Evolutionary conservation across 2,113 vertebrate genomes (phyloP).

Genomic region (Channa argus): DNA sequence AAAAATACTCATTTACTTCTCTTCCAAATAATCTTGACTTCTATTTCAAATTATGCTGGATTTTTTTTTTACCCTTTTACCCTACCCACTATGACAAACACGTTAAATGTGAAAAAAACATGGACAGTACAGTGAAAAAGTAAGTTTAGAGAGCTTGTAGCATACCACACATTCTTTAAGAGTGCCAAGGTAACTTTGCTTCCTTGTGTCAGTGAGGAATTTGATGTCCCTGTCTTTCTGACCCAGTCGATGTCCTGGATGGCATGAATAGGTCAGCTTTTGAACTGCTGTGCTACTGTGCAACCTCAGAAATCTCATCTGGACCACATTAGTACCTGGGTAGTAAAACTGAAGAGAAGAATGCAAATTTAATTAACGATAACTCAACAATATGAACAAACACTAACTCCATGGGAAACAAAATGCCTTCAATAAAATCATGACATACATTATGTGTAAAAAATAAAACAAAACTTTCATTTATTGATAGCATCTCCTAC

Average conservation of each 20-base stretch:
- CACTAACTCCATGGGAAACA: too few species aligned
- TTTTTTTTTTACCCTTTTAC: too few species aligned
- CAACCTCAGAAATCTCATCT: slow-evolving; percentile 89
- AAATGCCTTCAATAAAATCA: too few species aligned
- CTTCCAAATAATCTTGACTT: too few species aligned
- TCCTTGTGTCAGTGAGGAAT: slow-evolving; percentile 85
- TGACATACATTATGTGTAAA: too few species aligned
- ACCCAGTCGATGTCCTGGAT: slow-evolving; percentile 68
- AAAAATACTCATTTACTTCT: too few species aligned
- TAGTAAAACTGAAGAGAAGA: slow-evolving; percentile 84
- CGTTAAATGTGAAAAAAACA: too few species aligned
- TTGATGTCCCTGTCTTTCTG: slow-evolving; percentile 76
- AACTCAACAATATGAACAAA: background rate
- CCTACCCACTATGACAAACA: too few species aligned
- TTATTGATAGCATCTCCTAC: too few species aligned
- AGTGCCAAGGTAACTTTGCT: slow-evolving; percentile 83
- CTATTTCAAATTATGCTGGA: too few species aligned
- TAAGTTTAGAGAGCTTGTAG: background rate
- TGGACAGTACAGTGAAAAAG: too few species aligned
- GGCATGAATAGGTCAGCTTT: slow-evolving; percentile 87
- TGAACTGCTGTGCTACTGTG: slow-evolving; percentile 85
- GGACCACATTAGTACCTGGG: slow-evolving; percentile 83
- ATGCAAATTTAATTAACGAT: background rate
- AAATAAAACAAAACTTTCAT: too few species aligned
- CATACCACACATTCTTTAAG: slow-evolving; percentile 87